These are phyloP conservation scores for Nycticorax nycticorax DNA, from an alignment of 2,113 vertebrate species.

Conservation along the genomic window DNA sequence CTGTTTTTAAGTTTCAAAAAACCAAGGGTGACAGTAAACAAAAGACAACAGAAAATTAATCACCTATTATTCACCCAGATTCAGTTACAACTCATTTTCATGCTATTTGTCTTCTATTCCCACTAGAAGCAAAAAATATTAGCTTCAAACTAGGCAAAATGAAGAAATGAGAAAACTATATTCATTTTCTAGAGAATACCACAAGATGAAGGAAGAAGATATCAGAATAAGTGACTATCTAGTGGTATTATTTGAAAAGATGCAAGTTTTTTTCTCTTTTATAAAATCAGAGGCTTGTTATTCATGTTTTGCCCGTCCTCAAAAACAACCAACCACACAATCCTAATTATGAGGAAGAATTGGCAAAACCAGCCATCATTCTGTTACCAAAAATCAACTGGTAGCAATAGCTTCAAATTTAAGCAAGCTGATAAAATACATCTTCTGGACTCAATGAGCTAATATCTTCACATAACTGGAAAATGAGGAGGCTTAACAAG, in stretches of 20 bases:
- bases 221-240: background rate
- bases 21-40: background rate
- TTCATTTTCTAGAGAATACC: background rate
- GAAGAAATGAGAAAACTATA: background rate
- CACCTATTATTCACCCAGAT: background rate
- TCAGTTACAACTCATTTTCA: background rate
- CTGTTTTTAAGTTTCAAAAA: background rate
- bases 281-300: background rate
- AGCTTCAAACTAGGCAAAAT: background rate
- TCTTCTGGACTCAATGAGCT: background rate
- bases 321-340: background rate
- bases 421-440: background rate
- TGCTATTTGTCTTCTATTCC: background rate
- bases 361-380: background rate
- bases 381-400: background rate
- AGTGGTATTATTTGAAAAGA: background rate
- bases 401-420: background rate
- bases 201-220: background rate
- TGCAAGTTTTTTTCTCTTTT: background rate
- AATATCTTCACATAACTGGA: background rate
- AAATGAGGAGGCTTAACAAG: background rate
- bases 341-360: background rate
- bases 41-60: background rate
- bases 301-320: background rate
- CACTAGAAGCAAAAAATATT: background rate